Evolutionary conservation across 2,888 invertebrate species (phyloP).

Genomic region (Luperina nickerlii): DNA sequence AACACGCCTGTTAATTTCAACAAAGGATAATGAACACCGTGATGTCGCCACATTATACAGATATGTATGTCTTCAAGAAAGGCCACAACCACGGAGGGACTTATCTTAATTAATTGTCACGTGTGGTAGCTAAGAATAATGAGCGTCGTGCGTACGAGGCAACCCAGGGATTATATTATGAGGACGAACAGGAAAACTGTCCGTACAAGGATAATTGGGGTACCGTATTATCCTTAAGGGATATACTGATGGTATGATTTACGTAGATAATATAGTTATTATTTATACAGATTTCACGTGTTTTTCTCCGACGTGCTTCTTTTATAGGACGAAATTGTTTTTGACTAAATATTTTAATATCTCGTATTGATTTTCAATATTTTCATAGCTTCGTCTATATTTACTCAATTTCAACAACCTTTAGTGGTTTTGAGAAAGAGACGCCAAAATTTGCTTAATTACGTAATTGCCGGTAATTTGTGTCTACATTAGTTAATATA

Average conservation of each 20-base stretch:
- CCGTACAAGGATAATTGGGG: background rate
- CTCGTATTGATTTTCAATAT: no score
- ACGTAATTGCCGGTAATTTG: background rate
- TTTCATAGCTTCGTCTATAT: no score
- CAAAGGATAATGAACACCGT: constrained; percentile 27
- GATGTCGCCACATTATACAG: constrained; percentile 21
- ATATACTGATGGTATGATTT: constrained; percentile 4
- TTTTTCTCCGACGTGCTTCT: background rate
- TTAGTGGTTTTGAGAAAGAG: background rate
- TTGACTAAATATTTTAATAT: background rate
- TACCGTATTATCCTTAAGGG: background rate
- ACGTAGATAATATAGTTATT: background rate
- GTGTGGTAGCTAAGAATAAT: constrained; percentile 43
- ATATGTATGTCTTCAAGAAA: constrained; percentile 18
- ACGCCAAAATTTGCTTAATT: background rate
- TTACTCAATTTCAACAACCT: background rate
- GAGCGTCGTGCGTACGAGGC: constrained; percentile 30
- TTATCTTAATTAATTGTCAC: constrained; percentile 54
- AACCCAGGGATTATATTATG: constrained; percentile 25
- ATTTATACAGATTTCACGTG: background rate
- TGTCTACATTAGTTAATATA: background rate
- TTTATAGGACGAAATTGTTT: no score
- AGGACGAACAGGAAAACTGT: constrained; percentile 12
- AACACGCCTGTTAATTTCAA: background rate
- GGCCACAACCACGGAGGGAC: constrained; percentile 3